Conservation (phyloP, 2,113 vertebrate species). For the Pseudorectes ferrugineus region DNA sequence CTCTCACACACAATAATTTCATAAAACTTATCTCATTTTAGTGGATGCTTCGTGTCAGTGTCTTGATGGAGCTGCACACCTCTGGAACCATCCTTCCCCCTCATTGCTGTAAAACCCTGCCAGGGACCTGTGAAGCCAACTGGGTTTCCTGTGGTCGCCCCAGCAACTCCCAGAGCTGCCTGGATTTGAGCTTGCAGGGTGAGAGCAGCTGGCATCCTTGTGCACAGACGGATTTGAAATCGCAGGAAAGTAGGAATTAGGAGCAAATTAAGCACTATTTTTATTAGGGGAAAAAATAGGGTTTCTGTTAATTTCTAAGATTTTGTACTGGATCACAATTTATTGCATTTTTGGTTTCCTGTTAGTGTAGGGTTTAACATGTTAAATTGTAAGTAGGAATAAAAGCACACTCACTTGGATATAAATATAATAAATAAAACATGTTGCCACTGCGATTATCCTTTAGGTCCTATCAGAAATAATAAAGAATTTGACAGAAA, state of each 20-base stretch:
- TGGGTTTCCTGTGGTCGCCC: fast-evolving
- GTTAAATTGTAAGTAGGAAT: neutral
- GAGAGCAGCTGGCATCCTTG: neutral
- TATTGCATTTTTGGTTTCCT: neutral
- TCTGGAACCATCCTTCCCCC: neutral
- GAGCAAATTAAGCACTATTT: neutral
- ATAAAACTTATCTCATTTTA: fast-evolving
- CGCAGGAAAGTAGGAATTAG: neutral
- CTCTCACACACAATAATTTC: fast-evolving
- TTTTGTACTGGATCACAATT: neutral
- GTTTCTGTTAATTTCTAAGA: neutral
- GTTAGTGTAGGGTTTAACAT: neutral
- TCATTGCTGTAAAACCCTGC: fast-evolving
- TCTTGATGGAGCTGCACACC: fast-evolving
- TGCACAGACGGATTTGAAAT: neutral
- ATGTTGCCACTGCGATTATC: neutral
- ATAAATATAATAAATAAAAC: neutral
- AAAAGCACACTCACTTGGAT: neutral
- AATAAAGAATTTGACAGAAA: neutral
- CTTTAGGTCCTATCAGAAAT: neutral
- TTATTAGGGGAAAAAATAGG: neutral
- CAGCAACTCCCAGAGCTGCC: neutral
- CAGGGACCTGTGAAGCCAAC: fast-evolving
- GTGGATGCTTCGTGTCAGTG: too few species aligned
- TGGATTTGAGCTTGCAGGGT: neutral